These are phyloP conservation scores for Candidula unifasciata DNA, from an alignment of 2,888 invertebrate species.

Conservation along the genomic window DNA sequence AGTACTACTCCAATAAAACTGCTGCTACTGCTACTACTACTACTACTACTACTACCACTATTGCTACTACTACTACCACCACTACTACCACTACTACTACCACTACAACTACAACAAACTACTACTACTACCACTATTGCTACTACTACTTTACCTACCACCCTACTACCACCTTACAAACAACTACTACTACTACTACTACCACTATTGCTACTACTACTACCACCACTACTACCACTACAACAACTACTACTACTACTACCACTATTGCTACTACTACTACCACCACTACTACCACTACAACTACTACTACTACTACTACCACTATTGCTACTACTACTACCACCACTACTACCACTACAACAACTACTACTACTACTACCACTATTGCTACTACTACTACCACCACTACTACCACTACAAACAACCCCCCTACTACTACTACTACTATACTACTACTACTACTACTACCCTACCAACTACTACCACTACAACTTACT, in stretches of 20 bases:
- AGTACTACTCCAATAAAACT: constrained; percentile 14
- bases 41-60: constrained; percentile 52
- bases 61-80: constrained; percentile 50
- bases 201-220: constrained; percentile 26
- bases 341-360: background rate
- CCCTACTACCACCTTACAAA: too few relatives aligned
- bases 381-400: constrained; percentile 50
- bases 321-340: background rate
- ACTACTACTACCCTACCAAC: constrained; percentile 10
- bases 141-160: constrained; percentile 23
- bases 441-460: too few relatives aligned
- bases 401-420: constrained; percentile 49
- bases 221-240: constrained; percentile 1
- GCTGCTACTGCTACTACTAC: constrained; percentile 23
- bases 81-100: constrained; percentile 39
- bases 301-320: constrained; percentile 9
- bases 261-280: constrained; percentile 27
- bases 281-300: constrained; percentile 21
- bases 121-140: constrained; percentile 24
- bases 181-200: constrained; percentile 7
- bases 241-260: too few relatives aligned
- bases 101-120: too few relatives aligned
- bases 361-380: constrained; percentile 51
- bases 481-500: too few relatives aligned
- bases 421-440: background rate